phyloP scores from a whole-genome alignment of 2,113 vertebrate species.

The Cheirogaleus medius region DNA sequence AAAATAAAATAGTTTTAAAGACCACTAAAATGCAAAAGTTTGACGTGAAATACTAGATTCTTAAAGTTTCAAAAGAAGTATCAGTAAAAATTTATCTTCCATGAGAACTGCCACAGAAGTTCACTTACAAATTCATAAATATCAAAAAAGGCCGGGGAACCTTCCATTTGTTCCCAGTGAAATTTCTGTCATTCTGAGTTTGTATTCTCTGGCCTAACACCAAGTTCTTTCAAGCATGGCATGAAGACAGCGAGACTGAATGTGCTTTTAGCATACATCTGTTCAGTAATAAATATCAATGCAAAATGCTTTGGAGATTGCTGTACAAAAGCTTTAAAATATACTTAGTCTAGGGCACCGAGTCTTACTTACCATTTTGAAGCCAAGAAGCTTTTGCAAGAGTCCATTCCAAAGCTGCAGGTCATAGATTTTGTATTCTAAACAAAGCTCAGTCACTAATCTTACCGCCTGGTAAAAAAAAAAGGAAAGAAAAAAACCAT shows the following conservation, averaged over 20 bases:
- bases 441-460: slow-evolving; percentile 92
- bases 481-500: background rate
- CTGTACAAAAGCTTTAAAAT: background rate
- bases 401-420: slow-evolving; percentile 94
- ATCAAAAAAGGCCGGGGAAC: background rate
- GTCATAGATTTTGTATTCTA: slow-evolving; percentile 94
- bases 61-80: background rate
- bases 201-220: background rate
- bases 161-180: background rate
- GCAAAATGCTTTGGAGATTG: background rate
- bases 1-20: background rate
- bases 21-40: background rate
- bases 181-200: background rate
- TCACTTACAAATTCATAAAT: background rate
- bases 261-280: background rate
- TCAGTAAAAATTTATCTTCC: background rate
- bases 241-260: background rate
- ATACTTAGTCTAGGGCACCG: background rate
- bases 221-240: background rate
- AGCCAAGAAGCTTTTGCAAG: slow-evolving; percentile 93
- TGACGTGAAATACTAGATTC: background rate
- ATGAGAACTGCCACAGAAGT: background rate
- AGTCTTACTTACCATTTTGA: slow-evolving; percentile 93
- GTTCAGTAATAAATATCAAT: background rate
- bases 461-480: slow-evolving; percentile 88